Evolutionary conservation across 2,113 vertebrate species (phyloP).

Genomic region (Colaptes auratus): DNA sequence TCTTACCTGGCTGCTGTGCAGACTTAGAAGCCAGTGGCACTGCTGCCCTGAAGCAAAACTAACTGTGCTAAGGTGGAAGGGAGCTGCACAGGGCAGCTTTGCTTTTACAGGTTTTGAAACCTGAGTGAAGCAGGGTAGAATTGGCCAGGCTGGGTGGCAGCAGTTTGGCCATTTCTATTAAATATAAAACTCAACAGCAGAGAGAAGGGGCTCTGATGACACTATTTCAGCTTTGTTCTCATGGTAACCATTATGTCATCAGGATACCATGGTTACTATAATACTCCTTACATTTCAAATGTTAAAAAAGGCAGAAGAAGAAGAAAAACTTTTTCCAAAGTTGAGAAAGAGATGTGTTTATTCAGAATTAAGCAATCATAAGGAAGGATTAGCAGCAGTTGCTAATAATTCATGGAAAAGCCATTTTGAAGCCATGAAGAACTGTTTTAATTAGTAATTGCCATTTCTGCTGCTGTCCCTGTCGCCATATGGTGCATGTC

Average conservation of each 20-base stretch:
- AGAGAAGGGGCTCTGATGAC: conserved; percentile 61
- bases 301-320: conserved; percentile 38
- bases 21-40: background rate
- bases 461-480: conserved; percentile 17
- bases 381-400: background rate
- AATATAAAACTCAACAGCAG: conserved; percentile 34
- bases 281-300: conserved; percentile 68
- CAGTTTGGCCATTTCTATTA: conserved; percentile 41
- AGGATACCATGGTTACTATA: conserved; percentile 73
- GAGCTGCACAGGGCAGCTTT: background rate
- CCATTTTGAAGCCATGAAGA: background rate
- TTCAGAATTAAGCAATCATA: background rate
- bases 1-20: background rate
- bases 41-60: conserved; percentile 13
- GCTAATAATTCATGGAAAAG: conserved; percentile 19
- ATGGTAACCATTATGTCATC: conserved; percentile 76
- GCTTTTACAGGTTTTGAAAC: background rate
- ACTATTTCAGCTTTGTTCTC: conserved; percentile 73
- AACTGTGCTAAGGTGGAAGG: background rate
- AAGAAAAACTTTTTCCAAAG: conserved; percentile 23
- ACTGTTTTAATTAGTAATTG: conserved; percentile 36
- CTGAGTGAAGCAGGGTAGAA: background rate
- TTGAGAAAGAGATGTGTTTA: conserved; percentile 17
- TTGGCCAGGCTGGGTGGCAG: conserved; percentile 10
- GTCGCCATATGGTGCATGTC: conserved; percentile 55